phyloP scores from a whole-genome alignment of 1,140 invertebrate species.

The Tribolium madens region DNA sequence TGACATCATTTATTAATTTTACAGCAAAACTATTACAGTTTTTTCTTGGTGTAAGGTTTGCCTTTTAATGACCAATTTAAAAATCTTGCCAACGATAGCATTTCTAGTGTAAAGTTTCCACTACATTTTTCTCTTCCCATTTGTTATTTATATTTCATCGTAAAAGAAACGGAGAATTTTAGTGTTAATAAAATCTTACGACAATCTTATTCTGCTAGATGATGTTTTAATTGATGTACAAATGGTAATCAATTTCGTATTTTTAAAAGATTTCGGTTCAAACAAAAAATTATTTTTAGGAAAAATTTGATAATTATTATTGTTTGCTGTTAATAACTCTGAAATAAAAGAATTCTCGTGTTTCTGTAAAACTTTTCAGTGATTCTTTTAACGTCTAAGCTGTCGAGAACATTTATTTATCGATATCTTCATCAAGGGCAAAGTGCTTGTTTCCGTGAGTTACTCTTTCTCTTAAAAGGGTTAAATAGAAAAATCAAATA shows the following conservation, averaged over 20 bases:
- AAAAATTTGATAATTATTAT: too few relatives aligned
- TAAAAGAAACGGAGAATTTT: not conserved
- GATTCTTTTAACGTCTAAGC: constrained; percentile 6
- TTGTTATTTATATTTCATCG: not conserved
- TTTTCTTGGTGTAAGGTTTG: not conserved
- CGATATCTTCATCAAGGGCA: not conserved
- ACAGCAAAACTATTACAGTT: not conserved
- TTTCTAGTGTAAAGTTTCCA: not conserved
- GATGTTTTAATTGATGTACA: not conserved
- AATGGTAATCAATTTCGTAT: too few relatives aligned
- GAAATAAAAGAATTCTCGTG: not conserved
- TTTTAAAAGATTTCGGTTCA: too few relatives aligned
- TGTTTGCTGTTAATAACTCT: too few relatives aligned
- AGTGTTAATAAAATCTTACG: not conserved
- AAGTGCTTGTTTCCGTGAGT: not conserved
- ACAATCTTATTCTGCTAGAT: not conserved
- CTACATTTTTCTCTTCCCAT: not conserved
- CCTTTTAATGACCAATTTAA: not conserved
- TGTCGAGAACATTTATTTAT: not conserved
- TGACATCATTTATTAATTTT: not conserved
- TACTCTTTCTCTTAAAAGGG: not conserved
- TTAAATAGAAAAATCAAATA: not conserved
- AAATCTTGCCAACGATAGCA: not conserved
- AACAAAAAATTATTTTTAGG: too few relatives aligned
- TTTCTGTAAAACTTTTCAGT: not conserved